A percentile compares a stretch with the other conserved stretches of the same genome.
phyloP scores from a whole-genome alignment of 2,797 vertebrate species.

The Neoniphon sammara region DNA sequence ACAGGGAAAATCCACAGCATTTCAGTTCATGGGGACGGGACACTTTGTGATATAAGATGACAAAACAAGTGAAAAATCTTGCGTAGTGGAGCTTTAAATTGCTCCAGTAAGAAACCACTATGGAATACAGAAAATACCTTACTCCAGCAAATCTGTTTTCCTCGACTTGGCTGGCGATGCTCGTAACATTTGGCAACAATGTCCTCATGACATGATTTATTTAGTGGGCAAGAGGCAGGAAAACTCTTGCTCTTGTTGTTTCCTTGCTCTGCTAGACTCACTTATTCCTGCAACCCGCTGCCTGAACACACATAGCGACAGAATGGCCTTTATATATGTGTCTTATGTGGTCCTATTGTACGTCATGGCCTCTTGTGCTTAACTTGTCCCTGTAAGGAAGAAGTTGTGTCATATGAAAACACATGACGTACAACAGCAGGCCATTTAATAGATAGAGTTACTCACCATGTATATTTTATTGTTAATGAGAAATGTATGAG shows the following conservation, averaged over 20 bases:
- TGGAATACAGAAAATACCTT: neutral
- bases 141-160: conserved; percentile 23
- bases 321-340: neutral
- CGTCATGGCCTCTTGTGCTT: conserved; percentile 7
- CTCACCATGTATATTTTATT: neutral
- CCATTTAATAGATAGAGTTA: too few relatives aligned
- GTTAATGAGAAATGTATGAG: neutral
- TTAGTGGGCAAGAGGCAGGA: conserved; percentile 55
- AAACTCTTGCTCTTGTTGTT: conserved; percentile 61
- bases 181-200: conserved; percentile 48
- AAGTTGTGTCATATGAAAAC: conserved; percentile 13
- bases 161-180: conserved; percentile 33
- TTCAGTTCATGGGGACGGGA: too few relatives aligned
- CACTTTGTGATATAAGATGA: too few relatives aligned
- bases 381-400: conserved; percentile 16
- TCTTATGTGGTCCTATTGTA: conserved; percentile 24
- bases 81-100: conserved; percentile 21
- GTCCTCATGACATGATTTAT: conserved; percentile 69
- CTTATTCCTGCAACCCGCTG: conserved; percentile 27
- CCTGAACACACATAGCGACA: conserved; percentile 16
- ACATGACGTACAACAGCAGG: neutral
- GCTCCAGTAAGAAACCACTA: conserved; percentile 9
- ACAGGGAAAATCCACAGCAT: too few relatives aligned
- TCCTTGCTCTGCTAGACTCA: conserved; percentile 33
- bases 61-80: neutral